Percentiles rank a stretch among this genome's conserved stretches.
Evolutionary conservation across 2,888 invertebrate genomes (phyloP).

Genomic region (Colletes collaris): DNA sequence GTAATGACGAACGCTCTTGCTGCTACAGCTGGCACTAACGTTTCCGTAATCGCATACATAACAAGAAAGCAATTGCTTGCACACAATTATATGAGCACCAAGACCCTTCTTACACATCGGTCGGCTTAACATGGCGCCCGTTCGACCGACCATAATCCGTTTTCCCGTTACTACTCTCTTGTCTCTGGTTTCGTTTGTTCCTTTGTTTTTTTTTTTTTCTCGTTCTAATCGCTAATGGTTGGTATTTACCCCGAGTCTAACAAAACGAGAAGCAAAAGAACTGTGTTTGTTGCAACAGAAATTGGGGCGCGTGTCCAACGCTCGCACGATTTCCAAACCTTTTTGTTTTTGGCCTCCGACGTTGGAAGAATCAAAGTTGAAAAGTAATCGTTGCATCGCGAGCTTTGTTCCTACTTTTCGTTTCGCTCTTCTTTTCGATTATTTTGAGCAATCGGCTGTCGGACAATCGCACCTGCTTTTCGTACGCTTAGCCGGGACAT

Average conservation of each 20-base stretch:
- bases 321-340: constrained; percentile 1
- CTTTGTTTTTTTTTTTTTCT: constrained; percentile 42
- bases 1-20: constrained; percentile 41
- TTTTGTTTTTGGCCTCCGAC: background rate
- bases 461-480: constrained; percentile 39
- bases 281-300: constrained; percentile 80
- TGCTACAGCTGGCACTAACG: constrained; percentile 64
- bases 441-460: constrained; percentile 18
- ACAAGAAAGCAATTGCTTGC: constrained; percentile 63
- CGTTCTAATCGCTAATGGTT: constrained; percentile 60
- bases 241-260: constrained; percentile 57
- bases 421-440: background rate
- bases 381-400: background rate
- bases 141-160: constrained; percentile 49
- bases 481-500: constrained; percentile 22
- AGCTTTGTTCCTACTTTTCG: background rate
- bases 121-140: constrained; percentile 48
- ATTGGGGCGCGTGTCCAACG: constrained; percentile 31
- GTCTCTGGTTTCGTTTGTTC: constrained; percentile 50
- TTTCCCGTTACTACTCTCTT: constrained; percentile 52
- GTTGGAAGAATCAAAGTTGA: background rate
- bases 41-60: constrained; percentile 63
- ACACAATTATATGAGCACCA: constrained; percentile 61
- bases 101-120: constrained; percentile 43
- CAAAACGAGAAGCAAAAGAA: constrained; percentile 66